Conservation (phyloP, 2,113 vertebrate genomes). For the Nycticorax nycticorax region DNA sequence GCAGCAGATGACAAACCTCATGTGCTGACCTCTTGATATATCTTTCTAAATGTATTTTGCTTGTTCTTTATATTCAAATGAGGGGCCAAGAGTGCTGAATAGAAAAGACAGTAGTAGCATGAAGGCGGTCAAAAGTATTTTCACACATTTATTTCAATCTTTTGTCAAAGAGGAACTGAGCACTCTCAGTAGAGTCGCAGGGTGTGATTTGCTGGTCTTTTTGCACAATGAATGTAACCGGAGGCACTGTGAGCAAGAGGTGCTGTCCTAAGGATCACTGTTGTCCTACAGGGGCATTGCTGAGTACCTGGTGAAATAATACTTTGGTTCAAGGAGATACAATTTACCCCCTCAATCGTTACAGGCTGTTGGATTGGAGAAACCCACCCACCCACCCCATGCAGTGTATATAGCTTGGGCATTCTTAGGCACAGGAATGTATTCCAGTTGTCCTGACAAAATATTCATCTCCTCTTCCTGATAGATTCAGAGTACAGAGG, state of each 20-base stretch:
- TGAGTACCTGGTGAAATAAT: background rate
- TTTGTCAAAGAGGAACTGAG: background rate
- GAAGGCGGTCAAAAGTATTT: background rate
- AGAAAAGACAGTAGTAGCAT: background rate
- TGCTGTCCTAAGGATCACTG: background rate
- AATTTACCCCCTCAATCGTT: background rate
- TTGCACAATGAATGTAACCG: background rate
- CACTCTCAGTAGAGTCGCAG: background rate
- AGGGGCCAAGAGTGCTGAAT: background rate
- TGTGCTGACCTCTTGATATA: background rate
- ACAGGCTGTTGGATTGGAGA: background rate
- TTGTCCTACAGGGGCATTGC: background rate
- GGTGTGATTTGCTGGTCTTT: background rate
- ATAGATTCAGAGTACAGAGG: slow-evolving; percentile 93
- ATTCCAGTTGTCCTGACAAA: slow-evolving; percentile 18
- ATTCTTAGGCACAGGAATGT: background rate
- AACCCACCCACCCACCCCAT: background rate
- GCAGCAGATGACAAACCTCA: background rate
- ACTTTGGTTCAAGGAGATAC: background rate
- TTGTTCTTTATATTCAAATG: background rate
- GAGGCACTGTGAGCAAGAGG: background rate
- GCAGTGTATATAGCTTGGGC: background rate
- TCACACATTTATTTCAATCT: background rate
- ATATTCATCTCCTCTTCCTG: slow-evolving; percentile 7
- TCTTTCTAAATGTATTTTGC: background rate